These are phyloP conservation scores for Hypothenemus hampei DNA, from an alignment of 1,140 invertebrate species.

Conservation along the genomic window DNA sequence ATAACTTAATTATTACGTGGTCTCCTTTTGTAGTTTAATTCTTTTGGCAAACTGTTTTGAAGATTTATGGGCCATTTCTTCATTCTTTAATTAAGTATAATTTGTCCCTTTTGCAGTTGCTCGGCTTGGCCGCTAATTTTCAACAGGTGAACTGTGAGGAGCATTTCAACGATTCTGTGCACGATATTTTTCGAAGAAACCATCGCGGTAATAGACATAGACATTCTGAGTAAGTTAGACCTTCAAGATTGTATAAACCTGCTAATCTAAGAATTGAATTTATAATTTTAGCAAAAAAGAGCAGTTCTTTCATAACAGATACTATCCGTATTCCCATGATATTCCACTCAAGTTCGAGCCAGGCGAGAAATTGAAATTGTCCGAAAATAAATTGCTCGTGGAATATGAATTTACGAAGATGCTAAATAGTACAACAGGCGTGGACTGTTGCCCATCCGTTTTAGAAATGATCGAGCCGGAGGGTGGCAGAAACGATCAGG, in stretches of 20 bases:
- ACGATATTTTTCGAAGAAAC: conserved; percentile 5
- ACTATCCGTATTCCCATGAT: conserved; percentile 32
- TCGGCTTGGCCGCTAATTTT: conserved; percentile 43
- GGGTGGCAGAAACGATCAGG: conserved; percentile 68
- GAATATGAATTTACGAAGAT: conserved; percentile 13
- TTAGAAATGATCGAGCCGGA: conserved; percentile 70
- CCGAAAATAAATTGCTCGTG: conserved; percentile 58
- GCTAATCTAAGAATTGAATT: no score
- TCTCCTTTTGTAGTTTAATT: no score
- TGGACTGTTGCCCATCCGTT: conserved; percentile 76
- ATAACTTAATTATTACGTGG: conserved; percentile 23
- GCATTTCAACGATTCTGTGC: conserved; percentile 34
- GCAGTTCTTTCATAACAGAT: conserved; percentile 10
- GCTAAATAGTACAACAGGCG: conserved; percentile 31
- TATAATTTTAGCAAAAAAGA: no score
- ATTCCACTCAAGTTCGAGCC: conserved; percentile 28
- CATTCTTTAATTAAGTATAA: neutral
- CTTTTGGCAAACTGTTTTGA: neutral
- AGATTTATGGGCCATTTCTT: conserved; percentile 1
- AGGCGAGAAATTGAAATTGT: conserved; percentile 44
- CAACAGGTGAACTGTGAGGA: conserved; percentile 34
- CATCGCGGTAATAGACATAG: conserved; percentile 9
- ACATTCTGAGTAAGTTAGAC: conserved; percentile 6
- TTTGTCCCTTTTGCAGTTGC: conserved; percentile 33
- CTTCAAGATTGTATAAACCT: neutral